A percentile compares a stretch with the other conserved stretches of the same genome.
phyloP scores from a whole-genome alignment of 2,113 vertebrate species.

The Pterocles gutturalis region DNA sequence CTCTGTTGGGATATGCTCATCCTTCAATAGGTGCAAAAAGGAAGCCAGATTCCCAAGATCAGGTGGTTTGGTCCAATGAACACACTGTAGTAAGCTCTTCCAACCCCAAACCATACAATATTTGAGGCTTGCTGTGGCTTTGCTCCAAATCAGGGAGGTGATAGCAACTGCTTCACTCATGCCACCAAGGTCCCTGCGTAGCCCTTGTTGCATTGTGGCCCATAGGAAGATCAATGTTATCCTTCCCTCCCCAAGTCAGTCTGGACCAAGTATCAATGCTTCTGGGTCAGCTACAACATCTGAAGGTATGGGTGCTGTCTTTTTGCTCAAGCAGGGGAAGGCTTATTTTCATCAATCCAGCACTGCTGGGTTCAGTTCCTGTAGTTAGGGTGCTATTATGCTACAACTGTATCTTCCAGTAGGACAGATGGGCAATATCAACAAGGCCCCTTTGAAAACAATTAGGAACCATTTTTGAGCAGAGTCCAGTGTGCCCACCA shows the following conservation, averaged over 20 bases:
- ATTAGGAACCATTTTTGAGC: not conserved
- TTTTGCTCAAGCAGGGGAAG: not conserved
- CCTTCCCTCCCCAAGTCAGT: not conserved
- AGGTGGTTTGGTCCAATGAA: not conserved
- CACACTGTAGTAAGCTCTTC: not conserved
- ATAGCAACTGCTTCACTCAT: not conserved
- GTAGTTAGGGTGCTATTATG: not conserved
- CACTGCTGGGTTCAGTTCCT: not conserved
- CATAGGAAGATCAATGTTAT: not conserved
- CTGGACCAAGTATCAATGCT: not conserved
- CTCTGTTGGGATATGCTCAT: not conserved
- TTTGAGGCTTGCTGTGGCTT: not conserved
- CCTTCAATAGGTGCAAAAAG: not conserved
- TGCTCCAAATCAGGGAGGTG: not conserved
- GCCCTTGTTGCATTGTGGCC: not conserved
- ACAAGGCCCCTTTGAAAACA: not conserved
- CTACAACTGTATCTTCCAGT: not conserved
- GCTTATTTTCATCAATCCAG: not conserved
- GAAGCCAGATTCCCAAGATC: not conserved
- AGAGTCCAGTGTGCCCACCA: not conserved
- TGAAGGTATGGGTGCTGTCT: not conserved
- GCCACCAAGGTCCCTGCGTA: no score
- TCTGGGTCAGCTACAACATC: not conserved
- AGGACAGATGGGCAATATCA: not conserved
- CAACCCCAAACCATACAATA: not conserved